These are phyloP conservation scores for Nematolebias whitei DNA, from an alignment of 2,113 vertebrate genomes.

Conservation along the genomic window DNA sequence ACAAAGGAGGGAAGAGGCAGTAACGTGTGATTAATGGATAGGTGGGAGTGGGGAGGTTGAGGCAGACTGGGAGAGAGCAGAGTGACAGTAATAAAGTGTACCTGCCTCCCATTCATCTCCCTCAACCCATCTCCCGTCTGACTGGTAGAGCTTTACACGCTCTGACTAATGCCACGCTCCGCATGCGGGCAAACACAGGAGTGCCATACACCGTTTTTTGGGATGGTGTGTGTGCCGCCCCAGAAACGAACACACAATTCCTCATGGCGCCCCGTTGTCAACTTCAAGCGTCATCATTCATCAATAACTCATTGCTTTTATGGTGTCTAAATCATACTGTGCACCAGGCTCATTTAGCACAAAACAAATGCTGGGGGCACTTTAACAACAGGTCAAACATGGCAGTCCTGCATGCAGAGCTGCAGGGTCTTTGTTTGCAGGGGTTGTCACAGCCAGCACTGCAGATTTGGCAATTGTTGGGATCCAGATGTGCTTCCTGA, in stretches of 20 bases:
- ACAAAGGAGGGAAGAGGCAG: constrained; percentile 70
- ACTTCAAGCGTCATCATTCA: constrained; percentile 63
- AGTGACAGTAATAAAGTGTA: constrained; percentile 99
- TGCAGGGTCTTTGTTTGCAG: no score
- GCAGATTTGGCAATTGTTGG: no score
- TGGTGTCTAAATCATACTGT: constrained; percentile 68
- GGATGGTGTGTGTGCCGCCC: constrained; percentile 36
- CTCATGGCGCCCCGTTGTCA: constrained; percentile 51
- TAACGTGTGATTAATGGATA: constrained; percentile 85
- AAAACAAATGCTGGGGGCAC: constrained; percentile 55
- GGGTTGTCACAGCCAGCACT: no score
- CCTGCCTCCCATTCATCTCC: constrained; percentile 97
- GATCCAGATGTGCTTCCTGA: no score
- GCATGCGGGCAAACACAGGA: constrained; percentile 87
- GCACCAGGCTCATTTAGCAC: constrained; percentile 61
- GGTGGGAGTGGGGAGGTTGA: constrained; percentile 86
- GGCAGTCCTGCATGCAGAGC: constrained; percentile 5
- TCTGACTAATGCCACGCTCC: constrained; percentile 98
- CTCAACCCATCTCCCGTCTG: constrained; percentile 88
- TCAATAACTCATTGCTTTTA: constrained; percentile 74
- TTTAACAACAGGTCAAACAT: constrained; percentile 71
- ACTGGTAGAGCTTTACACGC: constrained; percentile 90
- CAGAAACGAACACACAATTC: constrained; percentile 56
- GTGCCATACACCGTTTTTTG: constrained; percentile 64
- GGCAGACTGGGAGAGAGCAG: constrained; percentile 96